Conservation (phyloP, 2,113 vertebrate genomes). For the Probosciger aterrimus region DNA sequence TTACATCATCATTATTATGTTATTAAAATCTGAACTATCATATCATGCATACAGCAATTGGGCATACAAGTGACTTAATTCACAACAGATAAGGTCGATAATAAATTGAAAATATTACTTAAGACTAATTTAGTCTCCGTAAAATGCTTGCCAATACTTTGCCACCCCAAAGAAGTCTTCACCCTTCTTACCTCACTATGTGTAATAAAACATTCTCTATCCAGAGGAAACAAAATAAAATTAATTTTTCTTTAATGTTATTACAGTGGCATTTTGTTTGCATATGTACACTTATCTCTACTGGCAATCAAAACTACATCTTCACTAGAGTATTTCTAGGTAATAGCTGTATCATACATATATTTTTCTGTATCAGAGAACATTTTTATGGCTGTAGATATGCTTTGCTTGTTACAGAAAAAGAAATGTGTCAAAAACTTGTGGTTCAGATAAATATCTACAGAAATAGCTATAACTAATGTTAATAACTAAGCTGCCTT, state of each 20-base stretch:
- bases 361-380: constrained; percentile 69
- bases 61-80: neutral
- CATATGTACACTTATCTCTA: constrained; percentile 15
- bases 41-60: neutral
- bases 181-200: neutral
- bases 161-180: neutral
- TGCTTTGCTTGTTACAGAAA: constrained; percentile 71
- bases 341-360: constrained; percentile 64
- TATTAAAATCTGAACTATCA: neutral
- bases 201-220: neutral
- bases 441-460: constrained; percentile 76
- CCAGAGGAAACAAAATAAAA: neutral
- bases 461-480: constrained; percentile 73
- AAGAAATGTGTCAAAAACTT: constrained; percentile 70
- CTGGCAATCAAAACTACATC: constrained; percentile 32
- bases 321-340: constrained; percentile 59
- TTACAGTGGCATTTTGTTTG: constrained; percentile 37
- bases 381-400: constrained; percentile 68
- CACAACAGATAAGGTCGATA: neutral
- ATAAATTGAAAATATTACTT: neutral
- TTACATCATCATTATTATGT: neutral
- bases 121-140: neutral
- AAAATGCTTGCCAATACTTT: neutral
- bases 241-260: neutral
- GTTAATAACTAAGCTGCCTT: constrained; percentile 78